Conservation (phyloP, 2,888 invertebrate genomes). For the Trachelus troglodyta region DNA sequence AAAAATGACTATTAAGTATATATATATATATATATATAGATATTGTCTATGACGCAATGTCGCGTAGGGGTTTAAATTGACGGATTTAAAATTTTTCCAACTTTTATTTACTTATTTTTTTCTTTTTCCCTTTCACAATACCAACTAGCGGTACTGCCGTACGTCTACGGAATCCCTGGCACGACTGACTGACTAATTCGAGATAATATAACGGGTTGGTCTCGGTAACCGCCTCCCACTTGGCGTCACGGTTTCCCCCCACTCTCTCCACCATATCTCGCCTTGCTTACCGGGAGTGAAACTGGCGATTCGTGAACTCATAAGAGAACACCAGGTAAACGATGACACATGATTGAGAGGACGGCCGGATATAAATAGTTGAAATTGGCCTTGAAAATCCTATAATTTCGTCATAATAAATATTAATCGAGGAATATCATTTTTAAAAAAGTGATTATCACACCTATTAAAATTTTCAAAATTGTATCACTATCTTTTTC, state of each 20-base stretch:
- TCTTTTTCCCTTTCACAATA: background rate
- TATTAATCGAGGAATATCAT: no score
- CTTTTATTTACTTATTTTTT: background rate
- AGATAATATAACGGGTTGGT: slow-evolving; percentile 61
- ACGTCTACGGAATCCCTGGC: slow-evolving; percentile 47
- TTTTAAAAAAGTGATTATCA: no score
- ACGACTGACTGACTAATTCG: slow-evolving; percentile 59
- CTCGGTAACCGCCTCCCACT: slow-evolving; percentile 56
- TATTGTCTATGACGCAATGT: background rate
- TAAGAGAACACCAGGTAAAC: background rate
- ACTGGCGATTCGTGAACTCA: background rate
- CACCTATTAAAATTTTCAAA: background rate
- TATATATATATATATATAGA: no score
- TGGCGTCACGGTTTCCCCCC: slow-evolving; percentile 24
- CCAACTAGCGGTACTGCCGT: slow-evolving; percentile 14
- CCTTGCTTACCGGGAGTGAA: background rate
- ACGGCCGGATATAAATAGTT: background rate
- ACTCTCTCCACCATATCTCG: slow-evolving; percentile 17
- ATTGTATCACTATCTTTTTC: background rate
- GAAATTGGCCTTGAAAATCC: background rate
- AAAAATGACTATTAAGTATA: background rate
- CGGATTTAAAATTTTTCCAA: background rate
- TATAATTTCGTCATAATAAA: background rate
- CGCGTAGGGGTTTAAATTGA: background rate
- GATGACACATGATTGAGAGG: background rate